phyloP scores from a whole-genome alignment of 1,140 invertebrate genomes.

The Caenorhabditis tropicalis region DNA sequence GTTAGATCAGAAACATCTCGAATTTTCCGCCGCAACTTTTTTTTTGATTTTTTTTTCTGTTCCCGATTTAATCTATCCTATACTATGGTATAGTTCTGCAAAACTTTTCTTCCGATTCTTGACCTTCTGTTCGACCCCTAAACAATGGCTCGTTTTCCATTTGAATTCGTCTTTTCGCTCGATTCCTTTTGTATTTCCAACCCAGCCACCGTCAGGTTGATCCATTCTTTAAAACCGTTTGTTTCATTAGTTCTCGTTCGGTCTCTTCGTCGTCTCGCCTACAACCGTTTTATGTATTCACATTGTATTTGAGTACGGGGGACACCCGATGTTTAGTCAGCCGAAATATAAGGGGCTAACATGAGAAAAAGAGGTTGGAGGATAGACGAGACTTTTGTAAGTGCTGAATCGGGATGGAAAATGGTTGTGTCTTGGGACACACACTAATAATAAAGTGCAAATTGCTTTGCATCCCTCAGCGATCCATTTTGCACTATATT shows the following conservation, averaged over 20 bases:
- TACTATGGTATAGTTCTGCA: neutral
- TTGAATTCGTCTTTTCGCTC: neutral
- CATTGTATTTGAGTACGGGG: conserved; percentile 30
- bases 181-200: neutral
- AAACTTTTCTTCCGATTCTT: neutral
- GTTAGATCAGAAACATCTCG: too few relatives aligned
- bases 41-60: neutral
- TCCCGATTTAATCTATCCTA: neutral
- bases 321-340: conserved; percentile 33
- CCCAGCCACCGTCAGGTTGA: neutral
- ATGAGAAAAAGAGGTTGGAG: neutral
- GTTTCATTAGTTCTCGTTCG: conserved; percentile 8
- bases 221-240: conserved; percentile 25
- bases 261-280: neutral
- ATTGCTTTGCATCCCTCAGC: neutral
- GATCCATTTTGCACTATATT: neutral
- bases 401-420: conserved; percentile 14
- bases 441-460: neutral
- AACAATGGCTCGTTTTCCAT: conserved; percentile 1
- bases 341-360: conserved; percentile 10
- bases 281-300: conserved; percentile 16
- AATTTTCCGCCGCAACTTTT: too few relatives aligned
- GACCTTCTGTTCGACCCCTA: neutral
- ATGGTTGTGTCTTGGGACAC: neutral
- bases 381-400: conserved; percentile 34